Evolutionary conservation across 2,888 invertebrate genomes (phyloP).

Genomic region (Cheilosia pagana): DNA sequence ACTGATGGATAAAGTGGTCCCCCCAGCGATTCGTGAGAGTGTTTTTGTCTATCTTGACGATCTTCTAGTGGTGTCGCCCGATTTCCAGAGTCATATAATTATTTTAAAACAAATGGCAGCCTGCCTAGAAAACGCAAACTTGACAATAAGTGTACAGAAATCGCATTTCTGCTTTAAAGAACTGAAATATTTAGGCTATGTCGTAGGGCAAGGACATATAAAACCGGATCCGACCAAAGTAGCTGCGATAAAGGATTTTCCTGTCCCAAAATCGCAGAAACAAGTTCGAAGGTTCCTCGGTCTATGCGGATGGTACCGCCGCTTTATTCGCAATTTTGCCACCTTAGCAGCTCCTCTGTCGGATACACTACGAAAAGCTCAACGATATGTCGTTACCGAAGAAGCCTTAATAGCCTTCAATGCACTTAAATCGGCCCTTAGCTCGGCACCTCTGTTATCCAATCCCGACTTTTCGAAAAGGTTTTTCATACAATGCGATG

Average conservation of each 20-base stretch:
- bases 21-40: conserved; percentile 32
- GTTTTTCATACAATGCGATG: conserved; percentile 60
- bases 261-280: conserved; percentile 64
- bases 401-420: conserved; percentile 33
- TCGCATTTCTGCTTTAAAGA: conserved; percentile 61
- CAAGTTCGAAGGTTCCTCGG: conserved; percentile 74
- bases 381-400: conserved; percentile 2
- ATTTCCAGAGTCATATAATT: conserved; percentile 47
- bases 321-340: conserved; percentile 71
- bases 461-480: conserved; percentile 49
- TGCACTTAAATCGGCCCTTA: conserved; percentile 32
- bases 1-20: conserved; percentile 57
- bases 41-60: conserved; percentile 70
- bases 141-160: conserved; percentile 67
- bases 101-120: conserved; percentile 55
- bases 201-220: conserved; percentile 57
- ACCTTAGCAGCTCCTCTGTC: conserved; percentile 43
- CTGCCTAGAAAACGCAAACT: conserved; percentile 51
- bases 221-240: conserved; percentile 42
- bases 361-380: conserved; percentile 21
- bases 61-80: conserved; percentile 52
- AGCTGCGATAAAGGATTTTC: conserved; percentile 51
- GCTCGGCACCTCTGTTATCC: conserved; percentile 18
- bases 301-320: conserved; percentile 73
- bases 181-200: conserved; percentile 61